Base-by-base conservation (phyloP, 2,113 vertebrate species). In the Heterocephalus glaber region DNA sequence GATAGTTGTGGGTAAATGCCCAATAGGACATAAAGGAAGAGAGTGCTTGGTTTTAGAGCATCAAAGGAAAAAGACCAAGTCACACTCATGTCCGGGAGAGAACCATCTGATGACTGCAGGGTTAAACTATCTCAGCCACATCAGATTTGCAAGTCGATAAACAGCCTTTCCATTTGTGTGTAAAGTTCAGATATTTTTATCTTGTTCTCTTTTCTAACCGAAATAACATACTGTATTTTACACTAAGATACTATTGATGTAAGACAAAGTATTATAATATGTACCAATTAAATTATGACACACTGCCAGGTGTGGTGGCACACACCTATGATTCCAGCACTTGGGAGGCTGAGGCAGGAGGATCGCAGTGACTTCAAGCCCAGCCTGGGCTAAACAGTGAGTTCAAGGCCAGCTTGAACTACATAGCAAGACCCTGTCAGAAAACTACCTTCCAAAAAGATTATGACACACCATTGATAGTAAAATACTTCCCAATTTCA, bases 401-500 rank as follows among this genome's bases (percentile, higher is more conserved):
- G 16, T 56, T 56, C 54, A 56, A 56, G 54, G 54, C 54, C 54
- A 56, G 54, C 16, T 11, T 56, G 54, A 56, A 56, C 7, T 56
- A 56, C 54, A 56, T 12, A 56, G 12, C 54, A 56, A 56, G 54
- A 10, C 16, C 54, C 54, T 56, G 54, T 56, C 54, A 10, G 54
- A 49, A 56, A 56, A 56, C 54, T 14, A 16, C 16, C 54, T 16
- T 11, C 54, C 54, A 8, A 49, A 49, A 49, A 90, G 93, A 90
- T 52, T 61, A 90, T 82, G 60, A 87, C 12, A 90, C 52, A 90
- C 22, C 10, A 77, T 5, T 86, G 33, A 90, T 70, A 35, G 70
- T 82, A 95, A 96, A 89, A 82, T 63, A 68, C 86, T 52, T 87
- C 66, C 65, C 52, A 93, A 63, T 89, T 96, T 86, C 56, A 58